These are phyloP conservation scores for Leptosomus discolor DNA, from an alignment of 2,113 vertebrate genomes.

Conservation along the genomic window DNA sequence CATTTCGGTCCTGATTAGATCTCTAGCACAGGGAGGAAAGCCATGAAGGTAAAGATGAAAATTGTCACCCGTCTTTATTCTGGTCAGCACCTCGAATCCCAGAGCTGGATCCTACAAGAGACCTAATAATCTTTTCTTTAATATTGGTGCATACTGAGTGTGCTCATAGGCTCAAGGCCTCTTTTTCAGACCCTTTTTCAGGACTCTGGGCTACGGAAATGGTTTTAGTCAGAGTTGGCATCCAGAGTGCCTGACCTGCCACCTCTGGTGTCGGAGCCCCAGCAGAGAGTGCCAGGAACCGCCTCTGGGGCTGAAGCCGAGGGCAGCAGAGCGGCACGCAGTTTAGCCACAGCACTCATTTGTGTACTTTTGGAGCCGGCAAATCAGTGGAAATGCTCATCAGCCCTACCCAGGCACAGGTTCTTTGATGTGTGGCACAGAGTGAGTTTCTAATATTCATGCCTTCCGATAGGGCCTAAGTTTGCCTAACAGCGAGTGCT, in stretches of 20 bases:
- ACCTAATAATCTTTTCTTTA: conserved; percentile 57
- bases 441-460: not conserved
- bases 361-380: not conserved
- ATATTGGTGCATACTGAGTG: not conserved
- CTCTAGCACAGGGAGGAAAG: conserved; percentile 20
- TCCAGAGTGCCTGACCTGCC: not conserved
- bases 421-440: not conserved
- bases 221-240: not conserved
- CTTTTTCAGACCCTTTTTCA: not conserved
- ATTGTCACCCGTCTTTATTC: conserved; percentile 61
- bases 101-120: conserved; percentile 34
- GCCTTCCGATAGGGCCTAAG: not conserved
- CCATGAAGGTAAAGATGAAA: conserved; percentile 4
- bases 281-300: not conserved
- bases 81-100: not conserved
- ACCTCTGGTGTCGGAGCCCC: not conserved
- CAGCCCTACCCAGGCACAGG: not conserved
- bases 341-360: not conserved
- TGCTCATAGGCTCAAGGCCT: not conserved
- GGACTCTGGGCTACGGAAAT: not conserved
- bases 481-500: not conserved
- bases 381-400: not conserved
- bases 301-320: not conserved
- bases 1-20: conserved; percentile 47
- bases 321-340: not conserved